phyloP scores from a whole-genome alignment of 23 tunicate species.

The Clavelina lepadiformis region DNA sequence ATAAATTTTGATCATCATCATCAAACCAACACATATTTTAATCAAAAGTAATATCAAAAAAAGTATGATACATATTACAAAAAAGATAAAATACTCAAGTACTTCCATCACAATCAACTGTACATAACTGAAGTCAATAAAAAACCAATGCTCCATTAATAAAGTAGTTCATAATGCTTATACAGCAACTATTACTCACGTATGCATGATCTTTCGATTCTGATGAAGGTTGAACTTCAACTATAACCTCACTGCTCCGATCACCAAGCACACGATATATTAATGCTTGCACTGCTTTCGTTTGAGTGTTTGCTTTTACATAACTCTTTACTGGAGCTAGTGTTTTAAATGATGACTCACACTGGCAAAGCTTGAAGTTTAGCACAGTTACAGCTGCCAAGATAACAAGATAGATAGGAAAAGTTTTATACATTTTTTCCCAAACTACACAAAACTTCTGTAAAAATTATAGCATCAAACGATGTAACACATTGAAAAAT shows the following conservation, averaged over 20 bases:
- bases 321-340: constrained; percentile 41
- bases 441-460: too few relatives aligned
- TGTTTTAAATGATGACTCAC: too few relatives aligned
- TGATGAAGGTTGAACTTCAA: constrained; percentile 10
- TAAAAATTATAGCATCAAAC: too few relatives aligned
- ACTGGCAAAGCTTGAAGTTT: too few relatives aligned
- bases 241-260: constrained; percentile 41
- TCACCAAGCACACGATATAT: constrained; percentile 55
- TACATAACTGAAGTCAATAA: not conserved
- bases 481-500: too few relatives aligned
- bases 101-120: not conserved
- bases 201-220: constrained; percentile 4
- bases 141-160: not conserved
- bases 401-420: too few relatives aligned
- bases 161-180: too few relatives aligned
- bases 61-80: not conserved
- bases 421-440: too few relatives aligned
- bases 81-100: not conserved
- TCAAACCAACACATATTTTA: too few relatives aligned
- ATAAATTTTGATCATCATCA: too few relatives aligned
- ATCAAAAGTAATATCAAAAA: not conserved
- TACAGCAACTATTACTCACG: constrained; percentile 1
- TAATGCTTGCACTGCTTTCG: constrained; percentile 43
- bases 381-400: too few relatives aligned
- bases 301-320: constrained; percentile 25